These are phyloP conservation scores for Nasonia longicornis DNA, from an alignment of 1,140 invertebrate genomes.

Conservation along the genomic window DNA sequence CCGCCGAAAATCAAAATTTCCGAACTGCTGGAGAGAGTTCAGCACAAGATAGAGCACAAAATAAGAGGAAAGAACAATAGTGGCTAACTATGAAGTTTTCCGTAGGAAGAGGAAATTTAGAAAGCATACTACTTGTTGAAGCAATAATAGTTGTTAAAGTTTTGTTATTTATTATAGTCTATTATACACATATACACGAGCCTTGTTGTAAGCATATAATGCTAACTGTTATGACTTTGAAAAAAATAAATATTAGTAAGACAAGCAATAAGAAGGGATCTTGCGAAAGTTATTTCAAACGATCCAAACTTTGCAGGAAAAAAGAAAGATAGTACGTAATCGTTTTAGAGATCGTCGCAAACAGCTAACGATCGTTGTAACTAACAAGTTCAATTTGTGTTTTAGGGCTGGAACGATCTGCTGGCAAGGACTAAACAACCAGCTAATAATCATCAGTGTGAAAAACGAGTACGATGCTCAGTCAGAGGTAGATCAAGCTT, in stretches of 20 bases:
- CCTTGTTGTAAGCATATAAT: background rate
- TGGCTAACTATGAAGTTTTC: background rate
- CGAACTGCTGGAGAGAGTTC: background rate
- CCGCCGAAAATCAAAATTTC: background rate
- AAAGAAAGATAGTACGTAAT: background rate
- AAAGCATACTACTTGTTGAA: background rate
- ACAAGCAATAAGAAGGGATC: background rate
- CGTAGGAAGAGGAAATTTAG: background rate
- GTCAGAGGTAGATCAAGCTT: background rate
- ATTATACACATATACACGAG: background rate
- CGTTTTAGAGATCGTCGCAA: background rate
- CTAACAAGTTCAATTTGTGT: conserved; percentile 37
- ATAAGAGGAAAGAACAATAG: background rate
- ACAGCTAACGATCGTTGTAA: background rate
- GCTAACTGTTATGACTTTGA: background rate
- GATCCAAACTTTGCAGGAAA: background rate
- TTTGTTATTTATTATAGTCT: background rate
- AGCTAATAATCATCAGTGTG: conserved; percentile 22
- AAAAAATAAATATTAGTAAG: background rate
- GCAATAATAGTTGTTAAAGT: conserved; percentile 1
- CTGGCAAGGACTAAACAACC: conserved; percentile 10
- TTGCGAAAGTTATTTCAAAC: background rate
- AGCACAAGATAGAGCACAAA: background rate
- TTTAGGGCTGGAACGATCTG: conserved; percentile 27
- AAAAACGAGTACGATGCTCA: background rate